Conservation (phyloP, 2,113 vertebrate species). For the Siphamia tubifer region DNA sequence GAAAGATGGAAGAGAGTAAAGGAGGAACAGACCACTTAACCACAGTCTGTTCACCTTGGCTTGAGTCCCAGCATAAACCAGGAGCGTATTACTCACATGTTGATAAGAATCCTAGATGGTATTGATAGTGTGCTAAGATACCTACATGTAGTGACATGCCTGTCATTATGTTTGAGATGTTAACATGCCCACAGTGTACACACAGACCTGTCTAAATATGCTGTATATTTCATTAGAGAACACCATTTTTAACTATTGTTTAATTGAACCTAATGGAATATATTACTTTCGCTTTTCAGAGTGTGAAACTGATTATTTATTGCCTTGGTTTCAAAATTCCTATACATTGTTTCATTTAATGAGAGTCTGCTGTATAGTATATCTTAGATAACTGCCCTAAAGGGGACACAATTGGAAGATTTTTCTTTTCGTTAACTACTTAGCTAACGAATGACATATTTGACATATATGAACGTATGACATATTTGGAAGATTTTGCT, state of each 20-base stretch:
- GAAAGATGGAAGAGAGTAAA: conserved; percentile 67
- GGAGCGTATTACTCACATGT: conserved; percentile 47
- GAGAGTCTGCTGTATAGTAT: neutral
- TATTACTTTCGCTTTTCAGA: neutral
- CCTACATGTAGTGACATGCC: conserved; percentile 45
- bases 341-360: neutral
- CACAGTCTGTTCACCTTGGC: conserved; percentile 46
- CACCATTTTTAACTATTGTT: neutral
- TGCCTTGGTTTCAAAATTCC: neutral
- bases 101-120: conserved; percentile 60
- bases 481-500: neutral
- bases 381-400: neutral
- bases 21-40: conserved; percentile 49
- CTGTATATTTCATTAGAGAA: neutral
- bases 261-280: no score
- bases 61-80: conserved; percentile 22
- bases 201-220: neutral
- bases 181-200: conserved; percentile 15
- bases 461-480: no score
- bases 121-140: conserved; percentile 38
- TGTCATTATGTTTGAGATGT: conserved; percentile 33
- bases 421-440: neutral
- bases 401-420: neutral
- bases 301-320: neutral
- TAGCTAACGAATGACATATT: no score